A percentile compares a stretch with the other conserved stretches of the same genome.
Conservation (phyloP, 2,888 invertebrate genomes). For the Arge pagana region DNA sequence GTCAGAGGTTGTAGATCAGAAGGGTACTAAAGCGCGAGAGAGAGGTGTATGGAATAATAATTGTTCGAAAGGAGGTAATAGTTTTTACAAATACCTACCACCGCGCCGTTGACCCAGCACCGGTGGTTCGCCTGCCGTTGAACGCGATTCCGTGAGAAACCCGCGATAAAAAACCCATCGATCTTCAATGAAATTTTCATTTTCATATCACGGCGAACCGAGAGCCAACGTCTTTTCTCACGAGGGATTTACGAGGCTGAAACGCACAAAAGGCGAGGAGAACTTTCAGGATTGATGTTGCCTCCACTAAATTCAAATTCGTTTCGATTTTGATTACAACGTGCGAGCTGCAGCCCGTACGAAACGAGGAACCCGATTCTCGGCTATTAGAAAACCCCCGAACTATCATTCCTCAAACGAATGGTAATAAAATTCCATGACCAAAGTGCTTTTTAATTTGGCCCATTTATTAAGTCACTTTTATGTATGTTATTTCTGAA, state of each 20-base stretch:
- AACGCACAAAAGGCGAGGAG: too few relatives aligned
- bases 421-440: constrained; percentile 20
- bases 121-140: too few relatives aligned
- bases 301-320: constrained; percentile 15
- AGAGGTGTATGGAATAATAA: too few relatives aligned
- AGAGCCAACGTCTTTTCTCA: constrained; percentile 10
- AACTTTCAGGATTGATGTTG: too few relatives aligned
- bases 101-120: too few relatives aligned
- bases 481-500: constrained; percentile 18
- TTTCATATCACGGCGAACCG: neutral
- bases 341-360: constrained; percentile 1
- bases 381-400: constrained; percentile 14
- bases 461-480: constrained; percentile 18
- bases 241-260: constrained; percentile 1
- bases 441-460: constrained; percentile 20
- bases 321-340: constrained; percentile 11
- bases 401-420: constrained; percentile 19
- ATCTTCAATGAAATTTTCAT: constrained; percentile 11
- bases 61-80: too few relatives aligned
- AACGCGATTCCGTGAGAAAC: neutral
- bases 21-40: too few relatives aligned
- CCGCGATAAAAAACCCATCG: neutral
- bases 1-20: constrained; percentile 11
- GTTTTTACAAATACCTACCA: too few relatives aligned
- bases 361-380: constrained; percentile 11